Conservation (phyloP, 2,888 invertebrate species). For the Cerastis leucographa region DNA sequence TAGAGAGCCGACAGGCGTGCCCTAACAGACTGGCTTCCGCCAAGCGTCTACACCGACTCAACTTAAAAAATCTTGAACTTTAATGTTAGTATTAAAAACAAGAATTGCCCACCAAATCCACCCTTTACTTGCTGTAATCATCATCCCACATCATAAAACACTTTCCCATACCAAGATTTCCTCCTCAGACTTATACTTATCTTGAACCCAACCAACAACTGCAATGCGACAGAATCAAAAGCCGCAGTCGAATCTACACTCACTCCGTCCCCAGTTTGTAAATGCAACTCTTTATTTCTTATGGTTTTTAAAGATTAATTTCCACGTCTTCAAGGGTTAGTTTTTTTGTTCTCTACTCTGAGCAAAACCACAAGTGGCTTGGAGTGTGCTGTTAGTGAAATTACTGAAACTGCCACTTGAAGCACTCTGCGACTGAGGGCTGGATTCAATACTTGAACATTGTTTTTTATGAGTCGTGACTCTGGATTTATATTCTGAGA, state of each 20-base stretch:
- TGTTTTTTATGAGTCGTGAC: conserved; percentile 56
- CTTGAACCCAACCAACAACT: conserved; percentile 12
- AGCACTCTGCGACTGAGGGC: conserved; percentile 70
- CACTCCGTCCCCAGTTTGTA: conserved; percentile 32
- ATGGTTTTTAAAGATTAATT: conserved; percentile 61
- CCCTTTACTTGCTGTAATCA: not conserved
- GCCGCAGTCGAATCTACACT: conserved; percentile 4
- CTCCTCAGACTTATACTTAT: not conserved
- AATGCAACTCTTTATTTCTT: conserved; percentile 61
- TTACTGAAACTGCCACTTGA: conserved; percentile 76
- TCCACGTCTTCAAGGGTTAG: conserved; percentile 63
- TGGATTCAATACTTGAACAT: conserved; percentile 63
- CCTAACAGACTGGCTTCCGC: not conserved
- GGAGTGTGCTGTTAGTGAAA: conserved; percentile 69
- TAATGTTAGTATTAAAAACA: not conserved
- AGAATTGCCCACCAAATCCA: not conserved
- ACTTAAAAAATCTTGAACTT: not conserved
- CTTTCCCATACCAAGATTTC: not conserved
- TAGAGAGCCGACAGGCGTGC: not conserved
- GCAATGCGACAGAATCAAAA: conserved; percentile 52
- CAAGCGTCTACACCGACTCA: not conserved
- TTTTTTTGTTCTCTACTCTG: conserved; percentile 62
- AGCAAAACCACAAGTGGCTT: conserved; percentile 62
- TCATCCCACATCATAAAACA: not conserved
- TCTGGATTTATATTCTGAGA: conserved; percentile 47